Conservation (phyloP, 2,888 invertebrate species). For the Drosophila birchii region DNA sequence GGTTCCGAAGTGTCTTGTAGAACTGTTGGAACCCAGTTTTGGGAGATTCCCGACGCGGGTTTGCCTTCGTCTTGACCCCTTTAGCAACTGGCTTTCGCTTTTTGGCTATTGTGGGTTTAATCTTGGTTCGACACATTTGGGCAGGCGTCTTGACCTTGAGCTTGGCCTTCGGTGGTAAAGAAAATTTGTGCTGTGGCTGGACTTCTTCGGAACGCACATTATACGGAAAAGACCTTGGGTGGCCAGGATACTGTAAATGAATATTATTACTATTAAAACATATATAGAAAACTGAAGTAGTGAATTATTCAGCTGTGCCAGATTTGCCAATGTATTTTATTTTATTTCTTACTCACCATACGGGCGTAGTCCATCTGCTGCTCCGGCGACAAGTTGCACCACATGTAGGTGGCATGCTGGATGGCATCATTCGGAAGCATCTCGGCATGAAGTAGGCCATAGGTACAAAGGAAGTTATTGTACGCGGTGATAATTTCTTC, state of each 20-base stretch:
- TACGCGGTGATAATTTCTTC: neutral
- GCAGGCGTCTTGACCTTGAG: neutral
- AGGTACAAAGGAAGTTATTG: conserved; percentile 8
- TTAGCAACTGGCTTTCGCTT: too few relatives aligned
- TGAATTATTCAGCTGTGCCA: too few relatives aligned
- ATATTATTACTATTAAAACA: too few relatives aligned
- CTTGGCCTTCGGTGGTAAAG: too few relatives aligned
- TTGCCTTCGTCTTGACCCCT: neutral
- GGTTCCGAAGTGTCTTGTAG: neutral
- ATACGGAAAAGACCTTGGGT: too few relatives aligned
- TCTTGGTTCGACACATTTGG: neutral
- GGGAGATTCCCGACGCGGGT: neutral
- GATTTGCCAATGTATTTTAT: too few relatives aligned
- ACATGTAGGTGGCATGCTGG: neutral
- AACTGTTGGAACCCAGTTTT: neutral
- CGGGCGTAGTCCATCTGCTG: conserved; percentile 3
- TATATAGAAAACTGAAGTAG: too few relatives aligned
- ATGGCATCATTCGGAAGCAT: conserved; percentile 3
- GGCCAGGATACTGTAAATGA: neutral
- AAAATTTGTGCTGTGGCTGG: neutral
- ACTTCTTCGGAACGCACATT: too few relatives aligned
- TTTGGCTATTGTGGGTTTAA: too few relatives aligned
- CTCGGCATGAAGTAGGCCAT: neutral
- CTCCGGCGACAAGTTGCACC: neutral
- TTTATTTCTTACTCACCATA: neutral